Evolutionary conservation across 2,113 vertebrate genomes (phyloP).

Genomic region (Dipodomys spectabilis): DNA sequence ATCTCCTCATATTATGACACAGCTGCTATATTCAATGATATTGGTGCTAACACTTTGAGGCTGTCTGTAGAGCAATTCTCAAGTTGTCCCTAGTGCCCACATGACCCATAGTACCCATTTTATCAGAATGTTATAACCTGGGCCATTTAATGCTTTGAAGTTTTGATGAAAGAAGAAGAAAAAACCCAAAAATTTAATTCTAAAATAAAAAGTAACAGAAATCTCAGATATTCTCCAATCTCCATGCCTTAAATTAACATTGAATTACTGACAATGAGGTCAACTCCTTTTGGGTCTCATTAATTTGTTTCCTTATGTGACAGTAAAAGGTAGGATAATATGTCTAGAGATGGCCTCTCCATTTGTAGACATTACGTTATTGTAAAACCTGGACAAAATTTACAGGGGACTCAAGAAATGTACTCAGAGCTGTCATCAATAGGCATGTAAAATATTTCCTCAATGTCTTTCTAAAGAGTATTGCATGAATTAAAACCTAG

Average conservation of each 20-base stretch:
- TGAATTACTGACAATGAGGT: neutral
- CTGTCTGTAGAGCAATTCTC: neutral
- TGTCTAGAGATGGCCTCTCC: neutral
- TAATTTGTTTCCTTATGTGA: neutral
- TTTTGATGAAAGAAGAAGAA: neutral
- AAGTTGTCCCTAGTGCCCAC: neutral
- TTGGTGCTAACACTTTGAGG: no score
- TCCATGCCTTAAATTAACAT: neutral
- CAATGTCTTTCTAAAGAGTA: neutral
- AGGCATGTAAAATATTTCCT: neutral
- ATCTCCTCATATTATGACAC: no score
- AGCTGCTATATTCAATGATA: no score
- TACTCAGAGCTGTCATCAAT: neutral
- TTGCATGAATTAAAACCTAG: neutral
- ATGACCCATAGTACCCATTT: neutral
- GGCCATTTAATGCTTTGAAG: neutral
- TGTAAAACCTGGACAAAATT: neutral
- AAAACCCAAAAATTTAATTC: neutral
- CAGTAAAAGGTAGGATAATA: neutral
- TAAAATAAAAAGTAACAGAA: neutral
- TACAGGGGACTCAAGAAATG: neutral
- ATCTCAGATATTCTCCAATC: neutral
- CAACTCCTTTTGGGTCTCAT: neutral
- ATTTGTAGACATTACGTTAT: neutral
- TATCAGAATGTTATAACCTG: neutral